phyloP scores from a whole-genome alignment of 2,113 vertebrate genomes.

The Cyprinus carpio region DNA sequence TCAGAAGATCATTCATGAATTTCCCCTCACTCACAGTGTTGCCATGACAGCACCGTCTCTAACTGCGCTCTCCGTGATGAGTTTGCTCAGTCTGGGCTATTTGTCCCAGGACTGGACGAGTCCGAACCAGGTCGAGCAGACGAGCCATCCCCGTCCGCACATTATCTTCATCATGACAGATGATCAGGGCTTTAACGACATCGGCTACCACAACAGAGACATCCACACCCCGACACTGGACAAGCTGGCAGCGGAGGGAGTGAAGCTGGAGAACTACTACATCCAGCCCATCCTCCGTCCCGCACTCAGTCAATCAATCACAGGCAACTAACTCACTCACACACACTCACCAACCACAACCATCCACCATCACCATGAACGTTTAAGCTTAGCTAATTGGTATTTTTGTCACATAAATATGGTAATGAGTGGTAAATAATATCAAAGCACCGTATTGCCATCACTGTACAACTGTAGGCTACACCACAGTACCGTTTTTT shows the following conservation, averaged over 20 bases:
- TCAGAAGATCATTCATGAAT: background rate
- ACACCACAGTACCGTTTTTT: too few relatives aligned
- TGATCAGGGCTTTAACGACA: slow-evolving; percentile 94
- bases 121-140: slow-evolving; percentile 82
- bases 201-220: slow-evolving; percentile 92
- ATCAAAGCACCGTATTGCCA: background rate
- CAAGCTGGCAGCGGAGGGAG: slow-evolving; percentile 89
- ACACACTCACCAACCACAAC: too few relatives aligned
- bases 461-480: background rate
- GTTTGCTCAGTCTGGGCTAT: slow-evolving; percentile 92
- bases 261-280: slow-evolving; percentile 97
- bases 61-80: slow-evolving; percentile 89
- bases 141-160: slow-evolving; percentile 79
- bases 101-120: slow-evolving; percentile 93
- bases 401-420: background rate
- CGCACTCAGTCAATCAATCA: slow-evolving; percentile 95
- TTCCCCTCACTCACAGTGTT: slow-evolving; percentile 8
- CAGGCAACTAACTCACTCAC: slow-evolving; percentile 83
- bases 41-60: slow-evolving; percentile 85
- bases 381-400: too few relatives aligned
- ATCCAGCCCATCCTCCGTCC: slow-evolving; percentile 95
- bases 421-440: background rate
- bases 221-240: slow-evolving; percentile 93
- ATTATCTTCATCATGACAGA: slow-evolving; percentile 97
- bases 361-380: too few relatives aligned